Base-by-base conservation (phyloP, 2,888 invertebrate genomes). In the Lasioglossum malachurum region DNA sequence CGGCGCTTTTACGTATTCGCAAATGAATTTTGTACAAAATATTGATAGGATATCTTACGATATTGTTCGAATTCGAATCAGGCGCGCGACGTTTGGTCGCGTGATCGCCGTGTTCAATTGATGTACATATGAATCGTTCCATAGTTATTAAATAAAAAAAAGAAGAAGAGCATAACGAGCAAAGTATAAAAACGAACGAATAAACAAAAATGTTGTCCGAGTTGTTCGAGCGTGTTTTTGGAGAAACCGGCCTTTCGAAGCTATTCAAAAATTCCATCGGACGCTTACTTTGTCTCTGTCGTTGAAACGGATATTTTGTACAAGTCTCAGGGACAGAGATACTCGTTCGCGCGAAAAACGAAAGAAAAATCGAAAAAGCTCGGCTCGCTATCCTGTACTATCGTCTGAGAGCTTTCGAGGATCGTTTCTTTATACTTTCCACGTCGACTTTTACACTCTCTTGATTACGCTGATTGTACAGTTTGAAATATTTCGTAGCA, bases 111-210 rank as follows among this genome's bases (percentile, higher is more conserved):
- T 89, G 90, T 91, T 93, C 83, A 87, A 89, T 88, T 89, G 87
- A 88, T 94, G 94, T 94, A 94, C 89, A 94, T 94, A 94, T 89
- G 86, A 89, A 93, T 93, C 91, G 91, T 93, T 93, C 92, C 92
- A 91, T 93, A 94, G 92, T 92, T 92, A 93, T 91, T 93, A 31
- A 93, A 93, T 92, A 90, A 64, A 64, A n/a, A n/a, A 14, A 64
- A 64, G 31, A 7, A 64, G 64, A 31, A 31, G 64, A 64, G 35
- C 64, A 92, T 41, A 90, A 91, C 83, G 87, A 76, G 57, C 75
- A 53, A 73, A 73, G 14, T 71, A 71, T 41, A 41, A 41, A n/a
- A 84, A 69, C 14, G 46, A 82, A 72, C 72, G 31, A 16, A 64
- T 14, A 23, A 64, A n/a, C 19, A 44, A 8, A 31, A 64, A 41